A percentile compares a stretch with the other conserved stretches of the same genome.
Evolutionary conservation across 1,140 invertebrate genomes (phyloP).

Genomic region (Mesaphorura yosii): DNA sequence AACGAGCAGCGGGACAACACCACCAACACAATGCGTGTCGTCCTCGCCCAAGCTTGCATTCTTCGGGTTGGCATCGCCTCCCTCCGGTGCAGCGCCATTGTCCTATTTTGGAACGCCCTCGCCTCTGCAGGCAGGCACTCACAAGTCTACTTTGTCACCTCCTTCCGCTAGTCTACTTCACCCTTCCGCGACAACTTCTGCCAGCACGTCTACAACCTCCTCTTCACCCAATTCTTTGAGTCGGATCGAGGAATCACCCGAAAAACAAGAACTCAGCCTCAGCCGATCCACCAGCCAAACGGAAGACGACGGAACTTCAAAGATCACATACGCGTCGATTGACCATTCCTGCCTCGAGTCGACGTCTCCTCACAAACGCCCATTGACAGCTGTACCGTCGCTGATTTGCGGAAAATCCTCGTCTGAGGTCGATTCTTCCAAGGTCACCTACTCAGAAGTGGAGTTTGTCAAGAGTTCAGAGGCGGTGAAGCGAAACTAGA

Average conservation of each 20-base stretch:
- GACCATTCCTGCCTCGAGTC: constrained; percentile 6
- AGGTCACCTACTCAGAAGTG: constrained; percentile 28
- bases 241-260: constrained; percentile 30
- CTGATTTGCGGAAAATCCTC: not conserved
- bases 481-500: too few species aligned
- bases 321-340: constrained; percentile 26
- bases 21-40: not conserved
- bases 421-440: not conserved
- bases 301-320: not conserved
- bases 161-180: not conserved
- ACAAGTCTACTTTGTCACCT: too few species aligned
- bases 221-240: not conserved
- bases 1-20: not conserved
- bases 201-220: not conserved
- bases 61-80: too few species aligned
- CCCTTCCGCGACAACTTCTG: not conserved
- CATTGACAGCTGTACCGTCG: not conserved
- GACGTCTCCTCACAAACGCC: not conserved
- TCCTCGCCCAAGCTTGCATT: too few species aligned
- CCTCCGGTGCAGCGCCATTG: too few species aligned
- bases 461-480: constrained; percentile 26
- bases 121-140: too few species aligned
- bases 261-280: constrained; percentile 21
- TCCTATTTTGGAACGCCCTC: too few species aligned
- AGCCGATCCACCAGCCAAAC: not conserved